phyloP scores from a whole-genome alignment of 2,888 invertebrate species.

The Pharmacophagus antenor region DNA sequence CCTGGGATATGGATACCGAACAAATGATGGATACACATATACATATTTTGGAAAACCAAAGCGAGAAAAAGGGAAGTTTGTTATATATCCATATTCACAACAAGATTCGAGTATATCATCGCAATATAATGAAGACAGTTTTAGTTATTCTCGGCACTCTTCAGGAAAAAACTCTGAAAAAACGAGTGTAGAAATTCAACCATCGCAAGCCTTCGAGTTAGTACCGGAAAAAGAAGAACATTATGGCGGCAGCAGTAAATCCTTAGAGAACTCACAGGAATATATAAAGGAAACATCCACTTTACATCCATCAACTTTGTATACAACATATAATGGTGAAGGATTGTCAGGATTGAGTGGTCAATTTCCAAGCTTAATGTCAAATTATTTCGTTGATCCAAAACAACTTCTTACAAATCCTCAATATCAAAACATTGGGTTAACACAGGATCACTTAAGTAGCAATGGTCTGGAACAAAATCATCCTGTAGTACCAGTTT shows the following conservation, averaged over 20 bases:
- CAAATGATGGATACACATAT: constrained; percentile 76
- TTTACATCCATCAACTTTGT: constrained; percentile 57
- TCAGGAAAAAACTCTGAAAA: constrained; percentile 44
- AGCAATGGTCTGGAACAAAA: constrained; percentile 58
- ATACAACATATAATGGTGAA: constrained; percentile 73
- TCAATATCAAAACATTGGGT: constrained; percentile 73
- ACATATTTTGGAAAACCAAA: constrained; percentile 71
- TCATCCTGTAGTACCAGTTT: constrained; percentile 78
- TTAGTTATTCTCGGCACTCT: constrained; percentile 35
- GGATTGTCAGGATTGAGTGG: constrained; percentile 68
- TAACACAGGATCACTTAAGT: constrained; percentile 72
- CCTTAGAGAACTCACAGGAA: constrained; percentile 38
- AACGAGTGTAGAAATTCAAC: constrained; percentile 78
- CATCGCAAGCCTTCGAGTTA: constrained; percentile 79
- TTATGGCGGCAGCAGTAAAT: constrained; percentile 57
- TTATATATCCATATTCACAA: constrained; percentile 86
- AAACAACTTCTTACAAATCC: constrained; percentile 67
- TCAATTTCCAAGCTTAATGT: constrained; percentile 72
- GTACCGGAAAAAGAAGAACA: constrained; percentile 60
- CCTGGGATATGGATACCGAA: constrained; percentile 85
- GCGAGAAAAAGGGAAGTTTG: constrained; percentile 78
- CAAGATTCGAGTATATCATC: constrained; percentile 78
- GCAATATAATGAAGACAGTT: constrained; percentile 36
- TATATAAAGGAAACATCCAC: constrained; percentile 46
- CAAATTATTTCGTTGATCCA: constrained; percentile 71